These are phyloP conservation scores for Agrochola circellaris DNA, from an alignment of 2,888 invertebrate species.

Conservation along the genomic window DNA sequence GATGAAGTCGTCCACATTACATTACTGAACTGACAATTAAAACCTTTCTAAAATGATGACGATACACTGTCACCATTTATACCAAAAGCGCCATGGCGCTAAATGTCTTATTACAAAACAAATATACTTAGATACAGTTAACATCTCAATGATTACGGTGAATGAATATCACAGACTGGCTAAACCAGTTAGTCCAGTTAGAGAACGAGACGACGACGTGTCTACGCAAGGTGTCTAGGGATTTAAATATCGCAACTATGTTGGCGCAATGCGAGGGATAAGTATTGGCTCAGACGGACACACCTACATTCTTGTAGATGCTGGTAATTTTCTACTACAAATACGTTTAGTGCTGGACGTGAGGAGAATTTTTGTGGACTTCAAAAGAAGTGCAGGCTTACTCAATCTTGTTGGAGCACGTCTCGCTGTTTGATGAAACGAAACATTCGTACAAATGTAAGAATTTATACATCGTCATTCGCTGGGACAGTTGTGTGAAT, in stretches of 20 bases:
- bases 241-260: conserved; percentile 49
- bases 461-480: neutral
- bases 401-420: neutral
- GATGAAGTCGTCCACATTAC: too few species aligned
- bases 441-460: neutral
- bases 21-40: neutral
- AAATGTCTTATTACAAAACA: conserved; percentile 35
- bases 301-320: conserved; percentile 30
- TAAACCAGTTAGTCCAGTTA: conserved; percentile 42
- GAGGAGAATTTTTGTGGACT: neutral
- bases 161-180: conserved; percentile 42
- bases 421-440: neutral
- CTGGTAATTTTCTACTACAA: conserved; percentile 6
- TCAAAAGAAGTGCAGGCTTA: neutral
- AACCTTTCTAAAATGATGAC: neutral
- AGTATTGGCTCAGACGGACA: conserved; percentile 22
- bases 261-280: conserved; percentile 29
- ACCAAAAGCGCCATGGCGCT: conserved; percentile 1
- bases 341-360: conserved; percentile 6
- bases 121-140: conserved; percentile 18
- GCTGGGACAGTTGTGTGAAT: too few species aligned
- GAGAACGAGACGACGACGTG: conserved; percentile 39
- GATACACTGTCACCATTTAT: neutral
- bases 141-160: conserved; percentile 52
- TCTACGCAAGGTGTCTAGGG: conserved; percentile 55